Evolutionary conservation across 2,797 vertebrate species (phyloP).

Genomic region (Limnodromus scolopaceus): DNA sequence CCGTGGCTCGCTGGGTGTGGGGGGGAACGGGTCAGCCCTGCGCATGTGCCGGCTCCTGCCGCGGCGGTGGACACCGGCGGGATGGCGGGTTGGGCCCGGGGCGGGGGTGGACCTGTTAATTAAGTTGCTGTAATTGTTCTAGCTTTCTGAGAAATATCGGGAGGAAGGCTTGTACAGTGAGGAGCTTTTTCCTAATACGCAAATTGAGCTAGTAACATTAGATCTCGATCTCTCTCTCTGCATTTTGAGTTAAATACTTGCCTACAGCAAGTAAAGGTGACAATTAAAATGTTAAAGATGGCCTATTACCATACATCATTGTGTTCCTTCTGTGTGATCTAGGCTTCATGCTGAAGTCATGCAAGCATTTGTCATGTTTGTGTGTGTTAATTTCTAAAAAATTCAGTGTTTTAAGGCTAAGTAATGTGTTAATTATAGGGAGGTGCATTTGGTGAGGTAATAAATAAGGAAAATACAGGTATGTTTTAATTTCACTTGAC

Average conservation of each 20-base stretch:
- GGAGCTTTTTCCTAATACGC: not conserved
- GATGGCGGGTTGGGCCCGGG: rapidly evolving
- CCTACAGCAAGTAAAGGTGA: not conserved
- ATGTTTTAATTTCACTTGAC: not conserved
- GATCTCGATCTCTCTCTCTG: not conserved
- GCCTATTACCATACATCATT: rapidly evolving
- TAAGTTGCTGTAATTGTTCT: not conserved
- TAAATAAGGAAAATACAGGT: not conserved
- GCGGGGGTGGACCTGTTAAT: rapidly evolving
- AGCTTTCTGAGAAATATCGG: rapidly evolving
- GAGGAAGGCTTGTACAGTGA: too few species aligned
- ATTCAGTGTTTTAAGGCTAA: not conserved
- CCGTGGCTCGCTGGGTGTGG: not conserved
- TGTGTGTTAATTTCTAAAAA: not conserved
- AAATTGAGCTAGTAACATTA: too few species aligned
- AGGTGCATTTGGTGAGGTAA: not conserved
- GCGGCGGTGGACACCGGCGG: rapidly evolving
- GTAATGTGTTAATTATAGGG: not conserved
- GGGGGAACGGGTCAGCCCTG: too few species aligned
- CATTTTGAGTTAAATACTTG: not conserved
- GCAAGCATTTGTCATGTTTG: not conserved
- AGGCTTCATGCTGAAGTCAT: not conserved
- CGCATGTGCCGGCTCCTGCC: not conserved
- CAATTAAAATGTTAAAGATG: not conserved
- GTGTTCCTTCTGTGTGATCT: rapidly evolving